These are phyloP conservation scores for Recurvirostra avosetta DNA, from an alignment of 2,113 vertebrate genomes.

Conservation along the genomic window DNA sequence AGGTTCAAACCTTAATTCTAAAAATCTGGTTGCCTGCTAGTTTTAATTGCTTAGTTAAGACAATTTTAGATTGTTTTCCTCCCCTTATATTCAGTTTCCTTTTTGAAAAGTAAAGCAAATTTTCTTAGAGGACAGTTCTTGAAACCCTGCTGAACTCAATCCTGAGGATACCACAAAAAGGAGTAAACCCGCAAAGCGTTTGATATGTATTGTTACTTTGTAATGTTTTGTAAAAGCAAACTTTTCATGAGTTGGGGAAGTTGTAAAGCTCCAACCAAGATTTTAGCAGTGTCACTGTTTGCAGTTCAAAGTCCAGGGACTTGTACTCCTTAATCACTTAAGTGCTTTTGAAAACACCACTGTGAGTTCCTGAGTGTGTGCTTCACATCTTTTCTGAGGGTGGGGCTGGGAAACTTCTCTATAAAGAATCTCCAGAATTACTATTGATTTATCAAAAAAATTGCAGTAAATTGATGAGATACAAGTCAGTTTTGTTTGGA, in stretches of 20 bases:
- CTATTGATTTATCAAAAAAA: neutral
- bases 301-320: conserved; percentile 12
- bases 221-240: neutral
- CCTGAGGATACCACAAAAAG: neutral
- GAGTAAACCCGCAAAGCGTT: neutral
- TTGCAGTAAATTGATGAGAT: neutral
- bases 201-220: neutral
- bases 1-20: neutral
- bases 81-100: neutral
- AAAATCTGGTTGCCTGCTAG: neutral
- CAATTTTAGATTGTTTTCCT: neutral
- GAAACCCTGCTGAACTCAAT: neutral
- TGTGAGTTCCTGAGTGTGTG: neutral
- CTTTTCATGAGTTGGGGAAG: neutral
- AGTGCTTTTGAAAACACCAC: neutral
- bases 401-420: neutral
- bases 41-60: neutral
- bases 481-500: neutral
- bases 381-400: neutral
- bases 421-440: neutral
- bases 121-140: neutral
- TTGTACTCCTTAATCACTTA: neutral
- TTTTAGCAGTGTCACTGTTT: conserved; percentile 24
- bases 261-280: neutral
- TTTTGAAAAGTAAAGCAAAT: neutral